phyloP scores from a whole-genome alignment of 2,113 vertebrate genomes.

The Crotalus horridus region DNA sequence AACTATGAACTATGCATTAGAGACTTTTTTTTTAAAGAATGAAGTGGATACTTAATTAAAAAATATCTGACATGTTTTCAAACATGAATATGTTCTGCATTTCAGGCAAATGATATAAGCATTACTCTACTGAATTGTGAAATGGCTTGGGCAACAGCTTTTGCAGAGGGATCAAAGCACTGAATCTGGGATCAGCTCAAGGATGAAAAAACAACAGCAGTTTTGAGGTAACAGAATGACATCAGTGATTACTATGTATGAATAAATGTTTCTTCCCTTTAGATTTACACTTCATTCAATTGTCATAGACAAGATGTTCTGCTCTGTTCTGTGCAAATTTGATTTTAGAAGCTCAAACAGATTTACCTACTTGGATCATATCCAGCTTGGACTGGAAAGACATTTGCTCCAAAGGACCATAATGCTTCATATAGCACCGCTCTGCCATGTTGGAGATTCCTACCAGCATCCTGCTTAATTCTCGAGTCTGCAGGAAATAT shows the following conservation, averaged over 20 bases:
- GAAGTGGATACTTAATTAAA: not conserved
- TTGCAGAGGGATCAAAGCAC: not conserved
- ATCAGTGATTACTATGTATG: too few relatives aligned
- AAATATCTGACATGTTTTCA: not conserved
- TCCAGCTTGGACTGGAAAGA: conserved; percentile 64
- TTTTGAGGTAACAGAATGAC: not conserved
- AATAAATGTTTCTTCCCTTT: not conserved
- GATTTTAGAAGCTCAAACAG: not conserved
- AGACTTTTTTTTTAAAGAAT: not conserved
- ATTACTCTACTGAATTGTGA: not conserved
- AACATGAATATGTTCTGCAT: not conserved
- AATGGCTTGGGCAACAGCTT: not conserved
- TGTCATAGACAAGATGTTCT: not conserved
- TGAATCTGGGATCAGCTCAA: not conserved
- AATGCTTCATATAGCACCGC: conserved; percentile 65
- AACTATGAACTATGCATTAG: not conserved
- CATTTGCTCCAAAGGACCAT: conserved; percentile 52
- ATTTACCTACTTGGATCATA: conserved; percentile 70
- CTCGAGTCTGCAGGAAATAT: conserved; percentile 55
- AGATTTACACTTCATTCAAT: not conserved
- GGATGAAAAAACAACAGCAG: not conserved
- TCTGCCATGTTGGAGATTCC: conserved; percentile 67
- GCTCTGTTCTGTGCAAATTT: not conserved
- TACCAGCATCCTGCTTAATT: conserved; percentile 60
- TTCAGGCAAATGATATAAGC: not conserved